Evolutionary conservation across 2,888 invertebrate genomes (phyloP).

Genomic region (Prosopocoilus inquinatus): DNA sequence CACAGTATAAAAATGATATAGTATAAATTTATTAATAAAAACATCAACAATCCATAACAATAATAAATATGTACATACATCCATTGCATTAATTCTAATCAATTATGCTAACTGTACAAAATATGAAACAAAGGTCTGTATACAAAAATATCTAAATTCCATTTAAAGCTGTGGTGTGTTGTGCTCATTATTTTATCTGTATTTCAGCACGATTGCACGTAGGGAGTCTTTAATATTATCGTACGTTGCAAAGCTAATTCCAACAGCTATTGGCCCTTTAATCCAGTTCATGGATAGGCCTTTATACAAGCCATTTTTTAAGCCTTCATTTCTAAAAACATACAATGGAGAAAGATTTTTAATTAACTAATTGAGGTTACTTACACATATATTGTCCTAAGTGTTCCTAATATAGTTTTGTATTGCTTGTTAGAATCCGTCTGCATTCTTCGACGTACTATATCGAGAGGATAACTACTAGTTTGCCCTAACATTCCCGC

Average conservation of each 20-base stretch:
- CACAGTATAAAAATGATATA: neutral
- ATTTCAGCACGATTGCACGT: slow-evolving; percentile 41
- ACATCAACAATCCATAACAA: slow-evolving; percentile 29
- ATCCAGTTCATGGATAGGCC: slow-evolving; percentile 99
- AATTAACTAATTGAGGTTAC: slow-evolving; percentile 30
- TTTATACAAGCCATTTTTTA: slow-evolving; percentile 89
- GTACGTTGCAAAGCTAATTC: slow-evolving; percentile 95
- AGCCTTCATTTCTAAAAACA: slow-evolving; percentile 75
- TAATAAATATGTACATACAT: slow-evolving; percentile 20
- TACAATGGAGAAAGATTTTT: neutral
- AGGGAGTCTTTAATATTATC: slow-evolving; percentile 71
- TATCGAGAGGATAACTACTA: slow-evolving; percentile 94
- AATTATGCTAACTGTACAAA: slow-evolving; percentile 1
- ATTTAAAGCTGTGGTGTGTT: neutral
- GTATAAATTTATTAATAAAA: slow-evolving; percentile 28
- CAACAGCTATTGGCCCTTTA: slow-evolving; percentile 86
- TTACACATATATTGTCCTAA: slow-evolving; percentile 69
- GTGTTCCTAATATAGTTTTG: slow-evolving; percentile 64
- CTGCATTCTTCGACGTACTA: slow-evolving; percentile 69
- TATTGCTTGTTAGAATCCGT: slow-evolving; percentile 60
- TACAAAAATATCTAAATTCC: neutral
- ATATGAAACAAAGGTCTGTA: neutral
- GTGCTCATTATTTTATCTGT: slow-evolving; percentile 11
- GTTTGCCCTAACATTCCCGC: slow-evolving; percentile 95
- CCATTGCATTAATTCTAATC: neutral